phyloP scores from a whole-genome alignment of 2,113 vertebrate species.

The Pycnonotus jocosus region DNA sequence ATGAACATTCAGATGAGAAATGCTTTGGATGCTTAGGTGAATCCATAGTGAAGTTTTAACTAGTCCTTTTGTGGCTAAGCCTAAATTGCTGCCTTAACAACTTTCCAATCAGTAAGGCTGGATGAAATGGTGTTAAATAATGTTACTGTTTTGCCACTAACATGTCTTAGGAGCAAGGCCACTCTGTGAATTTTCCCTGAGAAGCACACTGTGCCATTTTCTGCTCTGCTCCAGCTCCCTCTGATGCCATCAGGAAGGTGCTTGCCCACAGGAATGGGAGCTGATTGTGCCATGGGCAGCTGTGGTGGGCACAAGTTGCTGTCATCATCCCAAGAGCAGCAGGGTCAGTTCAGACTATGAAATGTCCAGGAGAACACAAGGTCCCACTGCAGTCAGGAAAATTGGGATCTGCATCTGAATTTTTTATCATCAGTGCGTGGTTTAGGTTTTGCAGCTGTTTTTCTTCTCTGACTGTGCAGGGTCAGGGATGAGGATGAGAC shows the following conservation, averaged over 20 bases:
- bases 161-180: not conserved
- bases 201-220: not conserved
- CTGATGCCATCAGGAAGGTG: not conserved
- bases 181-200: not conserved
- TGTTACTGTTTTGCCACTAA: not conserved
- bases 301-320: not conserved
- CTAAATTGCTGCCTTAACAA: not conserved
- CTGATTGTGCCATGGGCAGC: not conserved
- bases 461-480: not conserved
- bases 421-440: not conserved
- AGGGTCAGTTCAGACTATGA: rapidly evolving
- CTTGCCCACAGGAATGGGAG: rapidly evolving
- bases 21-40: not conserved
- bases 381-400: not conserved
- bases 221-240: not conserved
- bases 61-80: not conserved
- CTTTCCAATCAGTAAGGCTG: not conserved
- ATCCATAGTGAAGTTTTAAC: not conserved
- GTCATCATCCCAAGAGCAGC: not conserved
- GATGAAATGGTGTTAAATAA: not conserved
- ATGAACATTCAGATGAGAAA: not conserved
- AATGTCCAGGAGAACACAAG: not conserved
- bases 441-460: not conserved
- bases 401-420: not conserved
- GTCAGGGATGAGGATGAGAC: not conserved